Conservation (phyloP, 92 coral and sea anemone species). For the Paragorgia papillata region DNA sequence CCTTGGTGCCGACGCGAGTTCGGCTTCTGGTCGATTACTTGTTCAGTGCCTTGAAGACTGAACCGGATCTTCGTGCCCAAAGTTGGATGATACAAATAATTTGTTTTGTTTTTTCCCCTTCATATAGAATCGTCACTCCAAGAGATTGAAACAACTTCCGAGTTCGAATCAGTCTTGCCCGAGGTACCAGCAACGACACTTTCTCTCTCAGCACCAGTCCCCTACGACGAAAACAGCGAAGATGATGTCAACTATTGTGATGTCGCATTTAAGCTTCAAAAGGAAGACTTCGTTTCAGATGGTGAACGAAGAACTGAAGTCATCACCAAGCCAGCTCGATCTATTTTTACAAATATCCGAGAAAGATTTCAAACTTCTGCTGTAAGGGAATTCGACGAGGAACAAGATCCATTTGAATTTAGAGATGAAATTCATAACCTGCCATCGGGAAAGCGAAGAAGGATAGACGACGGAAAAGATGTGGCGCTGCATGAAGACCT, state of each 20-base stretch:
- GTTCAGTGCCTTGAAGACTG: too few relatives aligned
- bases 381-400: background rate
- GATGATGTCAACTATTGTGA: background rate
- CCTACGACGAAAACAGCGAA: conserved; percentile 12
- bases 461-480: background rate
- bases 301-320: background rate
- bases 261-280: conserved; percentile 2
- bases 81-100: too few relatives aligned
- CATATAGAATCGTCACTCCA: background rate
- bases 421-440: background rate
- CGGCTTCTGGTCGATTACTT: too few relatives aligned
- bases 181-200: background rate
- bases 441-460: conserved; percentile 11
- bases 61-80: too few relatives aligned
- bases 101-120: background rate
- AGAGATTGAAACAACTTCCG: background rate
- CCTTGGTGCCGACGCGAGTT: too few relatives aligned
- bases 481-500: background rate
- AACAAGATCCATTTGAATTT: conserved; percentile 19
- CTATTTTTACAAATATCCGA: conserved; percentile 26
- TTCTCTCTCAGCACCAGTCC: conserved; percentile 28
- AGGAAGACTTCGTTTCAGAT: conserved; percentile 11
- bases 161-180: background rate
- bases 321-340: background rate
- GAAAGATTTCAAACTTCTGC: background rate